Base-by-base conservation (phyloP, 2,888 invertebrate genomes). In the Lasiommata megera region DNA sequence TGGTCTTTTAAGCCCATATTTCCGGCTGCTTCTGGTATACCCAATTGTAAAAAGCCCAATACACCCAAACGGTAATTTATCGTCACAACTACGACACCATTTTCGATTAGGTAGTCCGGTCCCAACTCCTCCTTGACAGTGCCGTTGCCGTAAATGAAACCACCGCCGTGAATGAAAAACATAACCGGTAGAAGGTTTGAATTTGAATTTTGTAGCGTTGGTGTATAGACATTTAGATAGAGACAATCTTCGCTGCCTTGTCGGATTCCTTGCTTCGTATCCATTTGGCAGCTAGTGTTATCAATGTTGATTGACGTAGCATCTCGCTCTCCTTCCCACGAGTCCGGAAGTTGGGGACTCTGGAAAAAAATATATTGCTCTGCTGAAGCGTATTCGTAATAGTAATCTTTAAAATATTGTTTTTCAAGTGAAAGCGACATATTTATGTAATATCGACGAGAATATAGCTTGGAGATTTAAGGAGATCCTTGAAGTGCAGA, bases 271-370 rank as follows among this genome's bases (percentile, higher is more conserved):
- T 59, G 64, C 0, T 61, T 23, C 3, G 72, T 47, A 41, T 77
- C 70, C 3, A 68, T 50, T 66, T 84, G 82, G 23, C 64, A 59
- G 8, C 73, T 66, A 34, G 74, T 58, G 31, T 76, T 70, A 8
- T 65, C 61, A 57, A 64, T 44, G 77, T 72, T 61, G 67, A 82
- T 83, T 52, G 77, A 73, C 3, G 88, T 88, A 7, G 92, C 92
- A 72, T 92, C 88, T 75, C 87, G 84, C 41, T 84, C 81, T 0
- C 82, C 84, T 12, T 77, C 60, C 89, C 88, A 90, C 52, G 79
- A 66, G 11, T 82, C 79, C 12, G 82, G 74, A 23, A 82, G 67
- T 61, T 82, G 74, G 2, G 89, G 90, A 65, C 68, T 76, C 84
- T 85, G 58, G 3, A 54, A 61, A 31, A n/a, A 29, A 38, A 12